A percentile compares a stretch with the other conserved stretches of the same genome.
phyloP scores from a whole-genome alignment of 2,113 vertebrate species.

The Petaurus breviceps region DNA sequence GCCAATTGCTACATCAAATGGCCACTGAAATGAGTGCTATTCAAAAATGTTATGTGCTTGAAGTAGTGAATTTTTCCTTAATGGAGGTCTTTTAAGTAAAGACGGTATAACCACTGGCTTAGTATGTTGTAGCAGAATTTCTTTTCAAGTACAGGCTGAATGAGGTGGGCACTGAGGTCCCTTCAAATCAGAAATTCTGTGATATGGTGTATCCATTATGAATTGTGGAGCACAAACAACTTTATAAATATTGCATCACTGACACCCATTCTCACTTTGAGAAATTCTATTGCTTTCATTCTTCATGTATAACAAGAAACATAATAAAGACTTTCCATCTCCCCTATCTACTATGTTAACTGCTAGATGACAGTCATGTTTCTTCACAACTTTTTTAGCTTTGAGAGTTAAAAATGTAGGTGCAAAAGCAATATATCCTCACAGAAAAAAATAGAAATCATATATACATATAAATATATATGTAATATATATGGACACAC shows the following conservation, averaged over 20 bases:
- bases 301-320: background rate
- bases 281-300: background rate
- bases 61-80: background rate
- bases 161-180: background rate
- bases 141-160: background rate
- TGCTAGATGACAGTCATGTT: slow-evolving; percentile 25
- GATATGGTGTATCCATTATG: background rate
- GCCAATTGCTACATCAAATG: background rate
- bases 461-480: background rate
- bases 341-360: background rate
- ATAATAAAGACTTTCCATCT: background rate
- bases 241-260: background rate
- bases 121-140: background rate
- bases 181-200: background rate
- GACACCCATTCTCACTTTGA: background rate
- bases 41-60: background rate
- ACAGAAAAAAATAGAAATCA: slow-evolving; percentile 5
- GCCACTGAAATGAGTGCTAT: background rate
- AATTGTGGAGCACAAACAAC: background rate
- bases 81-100: background rate
- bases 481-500: background rate
- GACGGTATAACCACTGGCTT: background rate
- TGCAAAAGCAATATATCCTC: slow-evolving; percentile 62
- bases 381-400: slow-evolving; percentile 12
- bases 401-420: slow-evolving; percentile 34